These are phyloP conservation scores for Phycodurus eques DNA, from an alignment of 2,113 vertebrate species.

Conservation along the genomic window DNA sequence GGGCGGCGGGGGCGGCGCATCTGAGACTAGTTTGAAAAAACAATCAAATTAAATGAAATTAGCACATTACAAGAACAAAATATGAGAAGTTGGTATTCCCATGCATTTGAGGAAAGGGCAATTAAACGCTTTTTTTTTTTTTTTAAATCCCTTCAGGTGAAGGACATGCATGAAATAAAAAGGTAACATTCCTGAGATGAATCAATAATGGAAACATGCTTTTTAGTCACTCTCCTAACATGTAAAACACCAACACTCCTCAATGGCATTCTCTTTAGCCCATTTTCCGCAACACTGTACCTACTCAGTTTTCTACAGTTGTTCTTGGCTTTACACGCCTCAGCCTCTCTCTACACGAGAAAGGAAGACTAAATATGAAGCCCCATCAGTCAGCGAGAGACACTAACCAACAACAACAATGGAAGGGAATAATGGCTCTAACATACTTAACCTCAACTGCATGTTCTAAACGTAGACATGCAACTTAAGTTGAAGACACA, in stretches of 20 bases:
- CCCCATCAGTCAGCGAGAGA: not conserved
- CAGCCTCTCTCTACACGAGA: not conserved
- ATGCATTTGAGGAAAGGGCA: conserved; percentile 10
- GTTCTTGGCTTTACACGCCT: not conserved
- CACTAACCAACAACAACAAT: not conserved
- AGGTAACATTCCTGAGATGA: not conserved
- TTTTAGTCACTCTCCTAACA: not conserved
- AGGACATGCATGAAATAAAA: conserved; percentile 1
- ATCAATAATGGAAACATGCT: not conserved
- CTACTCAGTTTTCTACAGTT: not conserved
- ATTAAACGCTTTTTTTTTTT: not conserved
- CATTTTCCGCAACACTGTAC: not conserved
- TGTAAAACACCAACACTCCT: not conserved
- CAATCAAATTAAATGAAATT: not conserved
- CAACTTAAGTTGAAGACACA: not conserved
- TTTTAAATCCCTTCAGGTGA: not conserved
- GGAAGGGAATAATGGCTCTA: not conserved
- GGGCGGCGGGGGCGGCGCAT: conserved; percentile 86
- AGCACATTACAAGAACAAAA: not conserved
- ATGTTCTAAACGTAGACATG: not conserved
- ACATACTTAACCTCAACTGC: too few relatives aligned
- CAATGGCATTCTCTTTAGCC: not conserved
- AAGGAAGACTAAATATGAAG: not conserved
- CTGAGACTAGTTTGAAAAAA: conserved; percentile 77
- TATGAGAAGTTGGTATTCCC: not conserved